A percentile compares a stretch with the other conserved stretches of the same genome.
These are phyloP conservation scores for Drosophila hawaiiensis DNA, from an alignment of 2,888 invertebrate genomes.

Conservation along the genomic window DNA sequence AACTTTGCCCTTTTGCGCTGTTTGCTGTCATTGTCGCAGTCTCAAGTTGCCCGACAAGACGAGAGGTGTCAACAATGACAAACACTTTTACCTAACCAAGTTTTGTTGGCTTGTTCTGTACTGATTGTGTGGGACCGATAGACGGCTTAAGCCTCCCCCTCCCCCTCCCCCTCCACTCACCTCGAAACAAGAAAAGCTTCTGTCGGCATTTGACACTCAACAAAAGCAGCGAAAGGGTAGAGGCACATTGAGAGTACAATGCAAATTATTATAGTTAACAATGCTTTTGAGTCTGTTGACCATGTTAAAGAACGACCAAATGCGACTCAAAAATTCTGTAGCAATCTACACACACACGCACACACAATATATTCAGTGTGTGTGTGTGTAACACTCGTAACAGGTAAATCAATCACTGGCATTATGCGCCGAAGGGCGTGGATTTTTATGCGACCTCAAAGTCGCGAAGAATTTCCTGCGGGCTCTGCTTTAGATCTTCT, in stretches of 20 bases:
- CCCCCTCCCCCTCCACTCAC: neutral
- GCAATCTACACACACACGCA: neutral
- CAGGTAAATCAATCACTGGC: conserved; percentile 77
- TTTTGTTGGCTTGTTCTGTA: conserved; percentile 54
- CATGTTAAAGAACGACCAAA: conserved; percentile 42
- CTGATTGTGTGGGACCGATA: conserved; percentile 62
- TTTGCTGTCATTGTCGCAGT: conserved; percentile 61
- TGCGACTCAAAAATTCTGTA: conserved; percentile 65
- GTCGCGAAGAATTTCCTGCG: conserved; percentile 42
- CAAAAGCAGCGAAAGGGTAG: conserved; percentile 3
- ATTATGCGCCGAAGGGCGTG: conserved; percentile 58
- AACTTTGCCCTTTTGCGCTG: conserved; percentile 67
- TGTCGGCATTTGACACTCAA: conserved; percentile 56
- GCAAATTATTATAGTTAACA: conserved; percentile 34
- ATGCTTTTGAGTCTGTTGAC: conserved; percentile 20
- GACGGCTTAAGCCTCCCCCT: conserved; percentile 40
- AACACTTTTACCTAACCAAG: conserved; percentile 81
- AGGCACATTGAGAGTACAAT: conserved; percentile 11
- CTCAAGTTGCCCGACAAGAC: conserved; percentile 70
- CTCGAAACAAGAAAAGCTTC: conserved; percentile 38
- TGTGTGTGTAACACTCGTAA: conserved; percentile 28
- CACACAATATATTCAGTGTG: neutral
- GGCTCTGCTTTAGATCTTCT: conserved; percentile 30
- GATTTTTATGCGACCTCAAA: conserved; percentile 59
- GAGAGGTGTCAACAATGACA: conserved; percentile 81